Percentiles rank a stretch among this genome's conserved stretches.
Evolutionary conservation across 2,888 invertebrate species (phyloP).

Genomic region (Diplolepis rosae): DNA sequence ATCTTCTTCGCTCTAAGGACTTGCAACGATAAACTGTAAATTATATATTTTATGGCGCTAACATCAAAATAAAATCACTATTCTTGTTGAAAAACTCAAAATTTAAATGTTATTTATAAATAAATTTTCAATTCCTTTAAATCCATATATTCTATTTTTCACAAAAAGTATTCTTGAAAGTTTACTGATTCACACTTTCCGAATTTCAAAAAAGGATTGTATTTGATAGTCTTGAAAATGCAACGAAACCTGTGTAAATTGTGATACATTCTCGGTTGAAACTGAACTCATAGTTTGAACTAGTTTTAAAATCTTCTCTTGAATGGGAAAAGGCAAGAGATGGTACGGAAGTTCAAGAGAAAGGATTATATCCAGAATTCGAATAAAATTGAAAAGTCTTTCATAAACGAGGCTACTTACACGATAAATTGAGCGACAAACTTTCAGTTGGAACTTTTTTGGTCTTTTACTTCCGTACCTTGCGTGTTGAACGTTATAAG

Average conservation of each 20-base stretch:
- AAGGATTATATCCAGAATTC: constrained; percentile 42
- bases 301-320: constrained; percentile 35
- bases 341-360: constrained; percentile 6
- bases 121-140: not conserved
- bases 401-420: constrained; percentile 66
- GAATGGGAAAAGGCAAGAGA: not conserved
- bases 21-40: not conserved
- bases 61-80: not conserved
- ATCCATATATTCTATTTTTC: not conserved
- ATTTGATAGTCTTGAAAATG: not conserved
- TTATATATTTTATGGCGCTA: not conserved
- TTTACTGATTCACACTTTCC: not conserved
- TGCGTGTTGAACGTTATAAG: constrained; percentile 11
- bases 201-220: not conserved
- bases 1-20: not conserved
- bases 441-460: constrained; percentile 31
- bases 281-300: constrained; percentile 46
- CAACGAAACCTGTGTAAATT: constrained; percentile 5
- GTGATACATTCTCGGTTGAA: not conserved
- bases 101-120: not conserved
- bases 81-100: not conserved
- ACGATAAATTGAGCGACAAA: constrained; percentile 62
- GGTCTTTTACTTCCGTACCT: not conserved
- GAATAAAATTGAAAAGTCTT: constrained; percentile 54
- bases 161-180: not conserved